Evolutionary conservation across 2,113 vertebrate species (phyloP), one percentile per base, ranked within the genome.

Genomic region (Erpornis zantholeuca): DNA sequence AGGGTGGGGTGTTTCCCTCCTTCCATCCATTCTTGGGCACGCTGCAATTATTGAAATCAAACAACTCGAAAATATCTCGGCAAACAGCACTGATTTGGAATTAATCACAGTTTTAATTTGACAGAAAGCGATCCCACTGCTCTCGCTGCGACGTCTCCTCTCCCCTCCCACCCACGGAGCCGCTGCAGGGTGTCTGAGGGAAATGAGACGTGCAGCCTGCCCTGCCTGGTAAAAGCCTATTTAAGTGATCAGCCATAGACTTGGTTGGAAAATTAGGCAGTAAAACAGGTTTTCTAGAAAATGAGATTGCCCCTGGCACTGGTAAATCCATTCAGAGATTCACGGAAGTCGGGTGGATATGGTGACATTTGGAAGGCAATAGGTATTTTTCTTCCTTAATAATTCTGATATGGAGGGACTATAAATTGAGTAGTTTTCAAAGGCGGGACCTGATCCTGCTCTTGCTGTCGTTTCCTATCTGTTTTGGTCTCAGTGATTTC

Each of bases 241-340:
- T 95, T 92, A 82, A 85, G 65, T 56, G 89, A 97, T 96, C 96
- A 90, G 77, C 96, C 92, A 15, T 23, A 94, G 96, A 84, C 94
- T 92, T 35, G 72, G 80, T 56, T 92, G 91, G 95, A 94, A 97
- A 97, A 96, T 97, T 95, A 97, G 92, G 92, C 93, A 81, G 85
- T 64, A 88, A 93, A 92, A 92, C 66, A 93, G 94, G 77, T 95
- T 94, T 94, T 94, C 95, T 89, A 94, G 92, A 94, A 97, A 97
- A 97, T 95, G 94, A 97, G 97, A 97, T 96, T 90, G 96, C 97
- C 94, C 83, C 82, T 1, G 36, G 96, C 94, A 50, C 93, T 94
- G 92, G 56, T 64, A 95, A 94, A 95, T 90, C 88, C 91, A 91
- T 97, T 93, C 71, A 61, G 61, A 69, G 33, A 53, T 65, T 89